phyloP scores from a whole-genome alignment of 2,113 vertebrate genomes.

The Egretta garzetta region DNA sequence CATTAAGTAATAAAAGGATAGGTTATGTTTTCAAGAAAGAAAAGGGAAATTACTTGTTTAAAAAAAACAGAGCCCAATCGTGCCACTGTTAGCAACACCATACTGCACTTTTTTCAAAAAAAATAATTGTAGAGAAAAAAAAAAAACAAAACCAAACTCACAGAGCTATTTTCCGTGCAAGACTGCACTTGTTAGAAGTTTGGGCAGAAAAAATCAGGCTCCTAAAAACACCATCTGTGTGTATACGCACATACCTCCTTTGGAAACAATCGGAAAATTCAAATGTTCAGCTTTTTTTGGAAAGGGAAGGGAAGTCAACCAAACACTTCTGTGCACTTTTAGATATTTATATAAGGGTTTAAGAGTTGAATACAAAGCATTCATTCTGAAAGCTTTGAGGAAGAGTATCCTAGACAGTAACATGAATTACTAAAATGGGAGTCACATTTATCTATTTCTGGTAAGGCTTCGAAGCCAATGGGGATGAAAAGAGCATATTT shows the following conservation, averaged over 20 bases:
- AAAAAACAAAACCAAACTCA: too few relatives aligned
- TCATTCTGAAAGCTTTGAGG: background rate
- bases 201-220: constrained; percentile 5
- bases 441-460: background rate
- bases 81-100: background rate
- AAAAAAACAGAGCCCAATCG: background rate
- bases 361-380: background rate
- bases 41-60: background rate
- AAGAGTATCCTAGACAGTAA: background rate
- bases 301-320: background rate
- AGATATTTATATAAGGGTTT: background rate
- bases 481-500: background rate
- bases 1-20: background rate
- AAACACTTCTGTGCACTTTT: background rate
- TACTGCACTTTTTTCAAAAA: background rate
- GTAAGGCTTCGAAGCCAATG: background rate
- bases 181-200: background rate
- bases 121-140: rapidly evolving
- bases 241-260: background rate
- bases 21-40: background rate
- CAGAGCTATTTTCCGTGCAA: background rate
- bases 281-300: background rate
- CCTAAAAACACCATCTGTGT: constrained; percentile 31
- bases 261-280: background rate
- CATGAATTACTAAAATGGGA: background rate